These are phyloP conservation scores for Petrocephalus sullivani DNA, from an alignment of 2,797 vertebrate genomes.

Conservation along the genomic window DNA sequence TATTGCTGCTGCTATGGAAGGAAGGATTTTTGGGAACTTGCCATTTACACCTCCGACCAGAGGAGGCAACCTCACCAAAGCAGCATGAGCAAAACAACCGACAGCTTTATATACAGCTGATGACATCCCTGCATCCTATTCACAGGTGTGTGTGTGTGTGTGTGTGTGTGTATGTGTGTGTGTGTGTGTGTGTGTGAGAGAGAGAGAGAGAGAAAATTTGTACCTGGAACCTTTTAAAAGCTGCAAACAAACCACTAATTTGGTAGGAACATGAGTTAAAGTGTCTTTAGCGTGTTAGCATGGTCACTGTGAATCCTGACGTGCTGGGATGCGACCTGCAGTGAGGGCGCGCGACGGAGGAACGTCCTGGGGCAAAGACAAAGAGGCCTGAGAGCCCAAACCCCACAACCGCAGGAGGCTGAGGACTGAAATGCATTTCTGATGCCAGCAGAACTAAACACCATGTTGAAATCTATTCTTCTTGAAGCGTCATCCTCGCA, in stretches of 20 bases:
- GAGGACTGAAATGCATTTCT: constrained; percentile 19
- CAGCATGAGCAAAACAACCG: not conserved
- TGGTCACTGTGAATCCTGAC: not conserved
- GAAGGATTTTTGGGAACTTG: not conserved
- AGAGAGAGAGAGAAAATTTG: not conserved
- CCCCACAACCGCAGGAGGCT: constrained; percentile 11
- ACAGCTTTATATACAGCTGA: not conserved
- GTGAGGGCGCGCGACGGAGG: not conserved
- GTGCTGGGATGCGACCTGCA: not conserved
- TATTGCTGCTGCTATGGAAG: not conserved
- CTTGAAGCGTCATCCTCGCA: not conserved
- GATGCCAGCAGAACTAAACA: constrained; percentile 21
- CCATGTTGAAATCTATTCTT: constrained; percentile 19
- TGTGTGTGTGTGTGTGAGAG: not conserved
- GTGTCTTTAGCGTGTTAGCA: not conserved
- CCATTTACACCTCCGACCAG: not conserved
- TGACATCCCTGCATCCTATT: not conserved
- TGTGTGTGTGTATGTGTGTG: not conserved
- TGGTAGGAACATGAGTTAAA: not conserved
- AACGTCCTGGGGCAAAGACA: not conserved
- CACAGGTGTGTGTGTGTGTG: not conserved
- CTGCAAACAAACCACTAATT: not conserved
- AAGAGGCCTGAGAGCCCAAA: constrained; percentile 4
- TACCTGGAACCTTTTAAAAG: not conserved
- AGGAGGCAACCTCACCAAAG: not conserved